Evolutionary conservation across 2,888 invertebrate genomes (phyloP), one percentile per base, ranked within the genome.

Genomic region (Sipha maydis): DNA sequence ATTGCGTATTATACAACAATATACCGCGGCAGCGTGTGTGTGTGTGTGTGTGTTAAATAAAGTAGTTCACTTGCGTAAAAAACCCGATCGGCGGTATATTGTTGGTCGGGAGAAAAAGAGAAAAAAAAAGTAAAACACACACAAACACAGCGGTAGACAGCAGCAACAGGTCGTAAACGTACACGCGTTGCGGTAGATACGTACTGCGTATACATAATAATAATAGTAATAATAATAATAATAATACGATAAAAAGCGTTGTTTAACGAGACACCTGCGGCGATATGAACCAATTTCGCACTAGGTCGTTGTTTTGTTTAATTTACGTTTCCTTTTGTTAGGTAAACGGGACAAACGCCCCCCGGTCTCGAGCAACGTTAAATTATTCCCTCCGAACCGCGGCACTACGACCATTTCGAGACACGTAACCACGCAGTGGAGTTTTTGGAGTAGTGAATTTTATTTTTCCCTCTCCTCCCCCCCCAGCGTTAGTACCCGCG

Each of bases 281-380:
- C 56, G 61, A 75, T 80, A 61, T 80, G 86, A 80, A 86, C 86
- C 86, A 73, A 86, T 86, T 86, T 79, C 56, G 75, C 80, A 34
- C 73, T 25, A 56, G 61, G 73, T 83, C 54, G 61, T 67, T 71
- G 19, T 34, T 75, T 54, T 75, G 34, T 54, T 34, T 34, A 14
- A 48, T 71, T 11, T 41, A n/a, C 71, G 71, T 83, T 83, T 38
- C 34, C 56, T 61, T 73, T 83, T 75, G 83, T 83, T 56, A 9
- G n/a, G n/a, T n/a, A 31, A 61, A 69, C 71, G 83, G 4, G 71
- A 54, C 31, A 8, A 82, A 82, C 54, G 61, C 71, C 69, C 83
- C 54, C 48, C 83, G 67, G 67, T 8, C 38, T 31, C 38, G 79
- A n/a, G 56, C 56, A 19, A 56, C 56, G 25, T 31, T 71, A 31